These are phyloP conservation scores for Cirrhinus molitorella DNA, from an alignment of 2,797 vertebrate genomes.

Conservation along the genomic window DNA sequence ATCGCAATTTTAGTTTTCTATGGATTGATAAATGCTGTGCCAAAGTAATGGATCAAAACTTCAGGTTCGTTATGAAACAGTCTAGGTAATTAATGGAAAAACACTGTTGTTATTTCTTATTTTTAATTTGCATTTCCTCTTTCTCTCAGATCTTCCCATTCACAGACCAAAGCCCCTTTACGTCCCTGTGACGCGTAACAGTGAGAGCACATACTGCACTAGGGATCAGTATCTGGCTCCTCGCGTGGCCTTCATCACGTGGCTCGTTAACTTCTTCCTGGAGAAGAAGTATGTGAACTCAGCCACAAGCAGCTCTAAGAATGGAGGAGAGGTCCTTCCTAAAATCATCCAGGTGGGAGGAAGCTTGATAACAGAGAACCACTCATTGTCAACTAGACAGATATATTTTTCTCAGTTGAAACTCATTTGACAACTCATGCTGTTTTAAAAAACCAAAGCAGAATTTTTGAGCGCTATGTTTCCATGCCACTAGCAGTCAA, in stretches of 20 bases:
- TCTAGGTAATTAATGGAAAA: not conserved
- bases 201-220: constrained; percentile 92
- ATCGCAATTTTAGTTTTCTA: not conserved
- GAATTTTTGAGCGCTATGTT: too few relatives aligned
- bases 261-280: constrained; percentile 99
- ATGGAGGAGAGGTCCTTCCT: constrained; percentile 92
- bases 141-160: constrained; percentile 88
- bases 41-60: not conserved
- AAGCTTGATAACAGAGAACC: too few relatives aligned
- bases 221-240: constrained; percentile 95
- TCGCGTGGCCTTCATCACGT: constrained; percentile 96
- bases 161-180: constrained; percentile 93
- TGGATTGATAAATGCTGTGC: not conserved
- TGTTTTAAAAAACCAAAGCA: too few relatives aligned
- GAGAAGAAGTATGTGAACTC: constrained; percentile 95
- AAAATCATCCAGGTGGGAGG: constrained; percentile 85
- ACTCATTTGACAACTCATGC: not conserved
- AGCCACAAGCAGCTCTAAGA: constrained; percentile 86
- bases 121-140: not conserved
- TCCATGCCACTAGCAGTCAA: too few relatives aligned
- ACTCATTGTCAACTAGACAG: not conserved
- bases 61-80: not conserved
- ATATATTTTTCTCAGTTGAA: not conserved
- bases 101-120: not conserved
- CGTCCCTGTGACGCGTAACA: constrained; percentile 87